A percentile compares a stretch with the other conserved stretches of the same genome.
These are phyloP conservation scores for Augochlorella aurata DNA, from an alignment of 2,888 invertebrate genomes.

Conservation along the genomic window DNA sequence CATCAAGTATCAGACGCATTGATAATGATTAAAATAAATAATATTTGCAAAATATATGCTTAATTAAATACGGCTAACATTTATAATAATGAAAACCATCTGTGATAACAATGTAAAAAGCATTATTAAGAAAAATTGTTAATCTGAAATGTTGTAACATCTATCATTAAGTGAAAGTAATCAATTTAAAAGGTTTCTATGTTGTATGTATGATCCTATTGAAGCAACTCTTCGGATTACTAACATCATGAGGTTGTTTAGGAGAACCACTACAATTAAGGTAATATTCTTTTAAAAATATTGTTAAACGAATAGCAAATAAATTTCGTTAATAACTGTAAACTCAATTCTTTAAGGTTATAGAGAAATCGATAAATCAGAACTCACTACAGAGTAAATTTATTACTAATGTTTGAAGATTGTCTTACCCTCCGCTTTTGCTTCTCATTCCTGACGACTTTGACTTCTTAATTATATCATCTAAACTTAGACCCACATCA, in stretches of 20 bases:
- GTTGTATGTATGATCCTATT: background rate
- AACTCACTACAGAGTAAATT: background rate
- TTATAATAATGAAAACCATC: background rate
- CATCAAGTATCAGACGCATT: background rate
- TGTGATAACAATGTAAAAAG: background rate
- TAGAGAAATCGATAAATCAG: constrained; percentile 43
- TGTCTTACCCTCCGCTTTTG: constrained; percentile 75
- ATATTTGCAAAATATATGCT: background rate
- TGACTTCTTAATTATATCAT: constrained; percentile 81
- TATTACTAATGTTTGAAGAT: constrained; percentile 36
- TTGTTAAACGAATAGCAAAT: background rate
- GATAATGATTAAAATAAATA: background rate
- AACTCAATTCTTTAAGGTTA: constrained; percentile 48
- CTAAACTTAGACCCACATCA: constrained; percentile 78
- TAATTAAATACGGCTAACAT: background rate
- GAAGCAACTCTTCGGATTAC: background rate
- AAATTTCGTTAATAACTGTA: background rate
- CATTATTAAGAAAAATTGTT: background rate
- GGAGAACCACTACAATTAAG: background rate
- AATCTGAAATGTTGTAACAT: background rate
- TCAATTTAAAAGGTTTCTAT: background rate
- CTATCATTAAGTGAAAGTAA: background rate
- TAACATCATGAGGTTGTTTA: background rate
- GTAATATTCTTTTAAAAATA: background rate
- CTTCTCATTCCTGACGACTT: constrained; percentile 76